Base-by-base conservation (phyloP, 2,797 vertebrate species). In the Amphiprion clarkii region DNA sequence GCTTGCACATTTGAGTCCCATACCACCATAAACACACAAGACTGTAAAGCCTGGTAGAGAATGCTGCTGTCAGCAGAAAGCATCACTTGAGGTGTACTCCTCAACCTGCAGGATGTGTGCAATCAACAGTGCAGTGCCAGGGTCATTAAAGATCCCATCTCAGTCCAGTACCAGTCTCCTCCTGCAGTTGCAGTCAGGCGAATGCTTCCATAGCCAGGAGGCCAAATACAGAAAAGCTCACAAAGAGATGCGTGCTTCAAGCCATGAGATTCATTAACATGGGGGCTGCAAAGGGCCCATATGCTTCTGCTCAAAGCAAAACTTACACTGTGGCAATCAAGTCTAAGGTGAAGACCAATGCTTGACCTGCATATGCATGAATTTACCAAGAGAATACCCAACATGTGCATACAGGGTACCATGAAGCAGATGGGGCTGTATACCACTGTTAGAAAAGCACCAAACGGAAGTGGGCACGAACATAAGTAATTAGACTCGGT, bases 61-160 rank as follows among this genome's bases (percentile, higher is more conserved):
- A 16, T 76, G 83, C 84, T 76, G 56, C 14, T 11, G 27, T 89
- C 81, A 82, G 81, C 70, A 64, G 63, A 84, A 77, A 70, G 48
- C 39, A 56, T 72, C 64, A 59, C 61, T 76, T 36, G 52, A 76
- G 49, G 59, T 76, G 59, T 44, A 59, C 27, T 74, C 53, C 33
- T 88, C 71, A 74, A 71, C 83, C 51, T 80, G 67, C 44, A 77
- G 64, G 70, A 76, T 10, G 29, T 46, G 80, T 69, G 57, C 40
- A 62, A 61, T 19, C 67, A 52, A 48, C 48, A 29, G 51, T 40
- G 52, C 10, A 61, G 44, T 67, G 72, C 57, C 58, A 31, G 62
- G 25, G 29, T 79, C 80, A 88, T 83, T 83, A 80, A 74, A 87
- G 53, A 87, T 64, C 78, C 52, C 51, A 74, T 79, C 75, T 79